phyloP scores from a whole-genome alignment of 2,113 vertebrate genomes.

The Malaclemys terrapin region DNA sequence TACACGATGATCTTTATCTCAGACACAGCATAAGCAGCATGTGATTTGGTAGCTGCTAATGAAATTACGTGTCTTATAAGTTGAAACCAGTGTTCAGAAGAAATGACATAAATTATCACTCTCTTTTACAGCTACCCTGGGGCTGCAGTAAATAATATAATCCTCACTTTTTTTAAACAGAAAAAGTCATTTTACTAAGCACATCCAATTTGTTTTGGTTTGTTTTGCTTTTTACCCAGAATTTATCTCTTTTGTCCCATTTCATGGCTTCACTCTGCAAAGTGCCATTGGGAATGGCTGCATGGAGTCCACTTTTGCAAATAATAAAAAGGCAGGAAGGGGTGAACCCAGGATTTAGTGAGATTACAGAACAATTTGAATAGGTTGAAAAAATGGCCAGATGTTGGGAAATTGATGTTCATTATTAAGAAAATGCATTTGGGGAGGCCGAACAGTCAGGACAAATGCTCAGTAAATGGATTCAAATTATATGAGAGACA shows the following conservation, averaged over 20 bases:
- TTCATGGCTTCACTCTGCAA: background rate
- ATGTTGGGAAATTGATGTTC: background rate
- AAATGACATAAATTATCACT: constrained; percentile 65
- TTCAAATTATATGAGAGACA: background rate
- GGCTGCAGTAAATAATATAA: constrained; percentile 21
- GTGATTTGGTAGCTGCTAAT: constrained; percentile 65
- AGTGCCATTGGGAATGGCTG: background rate
- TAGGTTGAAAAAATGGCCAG: background rate
- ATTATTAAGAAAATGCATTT: background rate
- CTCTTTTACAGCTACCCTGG: constrained; percentile 31
- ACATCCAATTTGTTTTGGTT: background rate
- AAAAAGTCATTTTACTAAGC: background rate
- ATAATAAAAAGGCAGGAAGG: background rate
- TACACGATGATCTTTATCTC: constrained; percentile 7
- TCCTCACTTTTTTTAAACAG: background rate
- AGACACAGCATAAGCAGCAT: constrained; percentile 38
- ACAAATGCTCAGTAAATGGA: background rate
- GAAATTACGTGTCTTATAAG: constrained; percentile 52
- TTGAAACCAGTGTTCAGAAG: constrained; percentile 57
- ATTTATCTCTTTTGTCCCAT: background rate
- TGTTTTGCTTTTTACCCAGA: background rate
- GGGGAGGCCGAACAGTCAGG: background rate
- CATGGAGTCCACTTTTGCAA: background rate
- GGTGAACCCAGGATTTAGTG: background rate
- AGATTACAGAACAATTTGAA: background rate